A percentile compares a stretch with the other conserved stretches of the same genome.
These are phyloP conservation scores for Bungarus multicinctus DNA, from an alignment of 2,113 vertebrate genomes.

Conservation along the genomic window DNA sequence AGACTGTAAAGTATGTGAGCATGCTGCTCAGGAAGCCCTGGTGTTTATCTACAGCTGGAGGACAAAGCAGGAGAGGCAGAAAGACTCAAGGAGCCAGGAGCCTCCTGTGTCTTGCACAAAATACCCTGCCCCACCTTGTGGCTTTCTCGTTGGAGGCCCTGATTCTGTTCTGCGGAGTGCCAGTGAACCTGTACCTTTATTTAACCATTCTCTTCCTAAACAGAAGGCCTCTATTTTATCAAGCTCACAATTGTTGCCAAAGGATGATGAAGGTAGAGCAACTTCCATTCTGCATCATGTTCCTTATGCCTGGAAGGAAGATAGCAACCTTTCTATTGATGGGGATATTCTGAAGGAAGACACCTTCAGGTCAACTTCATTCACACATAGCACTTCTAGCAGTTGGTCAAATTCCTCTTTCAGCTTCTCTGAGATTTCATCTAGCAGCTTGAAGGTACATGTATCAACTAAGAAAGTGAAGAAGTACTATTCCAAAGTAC, in stretches of 20 bases:
- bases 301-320: neutral
- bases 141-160: neutral
- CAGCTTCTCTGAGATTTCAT: neutral
- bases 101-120: neutral
- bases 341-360: neutral
- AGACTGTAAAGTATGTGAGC: neutral
- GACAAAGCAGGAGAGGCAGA: too few relatives aligned
- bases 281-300: neutral
- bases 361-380: neutral
- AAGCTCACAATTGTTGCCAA: neutral
- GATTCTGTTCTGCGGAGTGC: neutral
- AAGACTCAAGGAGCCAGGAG: too few relatives aligned
- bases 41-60: neutral
- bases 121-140: neutral
- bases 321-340: neutral
- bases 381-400: neutral
- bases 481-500: neutral
- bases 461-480: fast-evolving
- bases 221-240: neutral
- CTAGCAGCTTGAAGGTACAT: neutral
- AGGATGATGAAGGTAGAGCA: neutral
- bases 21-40: neutral
- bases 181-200: neutral
- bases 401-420: neutral
- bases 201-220: too few relatives aligned